Evolutionary conservation across 1,140 invertebrate species (phyloP), one percentile per base, ranked within the genome.

Genomic region (Monomorium pharaonis): DNA sequence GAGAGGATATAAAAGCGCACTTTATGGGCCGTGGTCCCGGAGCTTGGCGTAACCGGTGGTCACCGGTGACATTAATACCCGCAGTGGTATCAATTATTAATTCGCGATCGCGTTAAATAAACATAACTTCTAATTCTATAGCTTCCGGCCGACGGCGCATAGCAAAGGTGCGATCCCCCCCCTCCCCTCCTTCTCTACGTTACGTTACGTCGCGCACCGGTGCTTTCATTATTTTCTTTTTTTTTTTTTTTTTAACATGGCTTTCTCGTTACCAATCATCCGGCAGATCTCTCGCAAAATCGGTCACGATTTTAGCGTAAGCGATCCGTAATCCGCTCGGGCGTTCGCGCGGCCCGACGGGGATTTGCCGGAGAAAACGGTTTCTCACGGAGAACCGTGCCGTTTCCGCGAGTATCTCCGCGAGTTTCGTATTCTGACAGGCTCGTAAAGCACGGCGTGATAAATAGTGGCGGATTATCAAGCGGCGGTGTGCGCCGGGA

Each of bases 21-120:
- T 85, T 86, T 67, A 86, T 21, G 44, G 14, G 1, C 14, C 27
- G 24, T 65, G 60, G 18, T 27, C 58, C 16, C n/a, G 42, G 14
- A 62, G 18, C 56, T 24, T 18, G 42, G n/a, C 27, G 16, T n/a
- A 67, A 33, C 27, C 37, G 12, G 2, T 18, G 16, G 30, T n/a
- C n/a, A n/a, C n/a, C n/a, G n/a, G n/a, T n/a, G n/a, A n/a, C n/a
- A n/a, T n/a, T n/a, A n/a, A n/a, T n/a, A n/a, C n/a, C n/a, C n/a
- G n/a, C n/a, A n/a, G n/a, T n/a, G n/a, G 14, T 78, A 78, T 78
- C 60, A 74, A 83, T 83, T 74, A 49, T 58, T 58, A 75, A 83
- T 70, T 83, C 18, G n/a, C 67, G 69, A 74, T 44, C 44, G 37
- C 42, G 42, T 83, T 75, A 44, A 58, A 51, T 75, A 33, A 81